Evolutionary conservation across 2,888 invertebrate genomes (phyloP).

Genomic region (Augiades crinisus): DNA sequence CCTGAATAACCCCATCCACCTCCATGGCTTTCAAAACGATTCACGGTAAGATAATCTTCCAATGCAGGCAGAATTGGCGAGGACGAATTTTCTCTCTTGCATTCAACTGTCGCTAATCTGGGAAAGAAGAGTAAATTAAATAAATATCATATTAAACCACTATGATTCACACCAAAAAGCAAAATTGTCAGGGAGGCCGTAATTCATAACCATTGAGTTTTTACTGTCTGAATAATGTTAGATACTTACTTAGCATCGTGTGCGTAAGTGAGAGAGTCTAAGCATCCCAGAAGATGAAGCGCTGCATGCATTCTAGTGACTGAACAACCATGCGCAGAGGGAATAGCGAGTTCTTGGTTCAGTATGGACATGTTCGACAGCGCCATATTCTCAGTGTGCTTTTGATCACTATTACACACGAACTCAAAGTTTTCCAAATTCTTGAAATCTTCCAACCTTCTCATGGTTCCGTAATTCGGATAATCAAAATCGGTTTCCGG

Average conservation of each 20-base stretch:
- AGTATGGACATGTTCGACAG: constrained; percentile 83
- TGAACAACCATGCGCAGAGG: constrained; percentile 84
- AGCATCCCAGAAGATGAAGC: constrained; percentile 92
- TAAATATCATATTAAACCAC: background rate
- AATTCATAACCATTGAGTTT: too few relatives aligned
- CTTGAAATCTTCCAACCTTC: constrained; percentile 65
- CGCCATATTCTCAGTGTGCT: constrained; percentile 51
- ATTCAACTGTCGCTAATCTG: constrained; percentile 55
- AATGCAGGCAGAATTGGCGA: constrained; percentile 72
- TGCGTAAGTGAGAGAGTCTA: constrained; percentile 93
- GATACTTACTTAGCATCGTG: constrained; percentile 85
- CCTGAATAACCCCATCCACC: constrained; percentile 99
- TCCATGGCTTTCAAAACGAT: constrained; percentile 96
- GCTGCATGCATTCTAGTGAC: constrained; percentile 94
- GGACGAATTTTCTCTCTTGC: constrained; percentile 51
- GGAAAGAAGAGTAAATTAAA: background rate
- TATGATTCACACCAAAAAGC: too few relatives aligned
- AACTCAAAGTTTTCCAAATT: constrained; percentile 61
- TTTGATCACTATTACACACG: constrained; percentile 50
- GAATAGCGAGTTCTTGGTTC: constrained; percentile 91
- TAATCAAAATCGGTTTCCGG: constrained; percentile 56
- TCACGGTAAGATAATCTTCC: constrained; percentile 91
- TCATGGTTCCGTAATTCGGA: constrained; percentile 67
- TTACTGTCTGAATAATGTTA: too few relatives aligned
- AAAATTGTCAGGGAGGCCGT: too few relatives aligned